phyloP scores from a whole-genome alignment of 2,113 vertebrate genomes.

The Chionodraco myersi region DNA sequence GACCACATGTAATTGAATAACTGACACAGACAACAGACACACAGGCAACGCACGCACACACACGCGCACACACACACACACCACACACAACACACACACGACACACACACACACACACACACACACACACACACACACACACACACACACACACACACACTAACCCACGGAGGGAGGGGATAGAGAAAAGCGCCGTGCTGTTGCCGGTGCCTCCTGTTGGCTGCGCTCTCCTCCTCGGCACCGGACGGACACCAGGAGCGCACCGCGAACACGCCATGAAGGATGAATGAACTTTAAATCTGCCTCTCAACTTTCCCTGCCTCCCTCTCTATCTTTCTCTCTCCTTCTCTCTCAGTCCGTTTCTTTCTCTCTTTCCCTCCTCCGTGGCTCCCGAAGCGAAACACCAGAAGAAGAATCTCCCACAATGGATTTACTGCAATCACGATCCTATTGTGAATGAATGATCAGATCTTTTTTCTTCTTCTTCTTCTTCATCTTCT shows the following conservation, averaged over 20 bases:
- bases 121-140: no score
- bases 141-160: no score
- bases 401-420: constrained; percentile 12
- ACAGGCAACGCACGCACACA: no score
- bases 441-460: constrained; percentile 40
- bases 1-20: no score
- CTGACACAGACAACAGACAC: no score
- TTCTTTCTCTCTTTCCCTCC: not conserved
- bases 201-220: constrained; percentile 44
- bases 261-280: constrained; percentile 36
- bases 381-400: constrained; percentile 16
- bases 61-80: no score
- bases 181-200: constrained; percentile 2
- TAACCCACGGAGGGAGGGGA: not conserved
- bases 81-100: no score
- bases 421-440: constrained; percentile 70
- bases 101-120: no score
- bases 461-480: not conserved
- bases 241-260: constrained; percentile 50
- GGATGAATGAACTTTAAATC: constrained; percentile 75
- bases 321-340: not conserved
- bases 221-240: constrained; percentile 55
- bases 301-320: constrained; percentile 60
- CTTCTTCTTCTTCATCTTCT: not conserved
- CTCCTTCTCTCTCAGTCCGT: not conserved